Base-by-base conservation (phyloP, 2,888 invertebrate species). In the Plutella xylostella region DNA sequence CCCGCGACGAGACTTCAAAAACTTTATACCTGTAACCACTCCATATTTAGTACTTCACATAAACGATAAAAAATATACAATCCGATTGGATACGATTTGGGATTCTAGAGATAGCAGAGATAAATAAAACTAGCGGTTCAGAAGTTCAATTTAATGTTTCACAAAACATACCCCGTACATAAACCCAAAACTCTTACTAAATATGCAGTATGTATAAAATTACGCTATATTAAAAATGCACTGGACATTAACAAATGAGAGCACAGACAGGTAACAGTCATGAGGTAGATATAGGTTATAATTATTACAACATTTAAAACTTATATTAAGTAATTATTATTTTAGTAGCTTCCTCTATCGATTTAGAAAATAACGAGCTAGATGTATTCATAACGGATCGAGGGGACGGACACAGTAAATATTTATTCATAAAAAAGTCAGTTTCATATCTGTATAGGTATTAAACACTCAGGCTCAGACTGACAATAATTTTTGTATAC, bases 121-220 rank as follows among this genome's bases (percentile, higher is more conserved):
- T 17, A 72, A 82, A 77, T 76, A 51, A 83, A 79, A 83, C 79
- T 21, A 73, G 56, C 79, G 76, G 60, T 80, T 78, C 68, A 76
- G 80, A 83, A 80, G 79, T 82, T 82, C 82, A 80, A 76, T 82
- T 75, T 83, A 80, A 75, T 80, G 74, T 75, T 77, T 72, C 80
- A 83, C 80, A 82, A 80, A 78, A 83, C 75, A 71, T 78, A 77
- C 74, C 79, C 80, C 72, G 65, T 76, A 79, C 71, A 79, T 67
- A 65, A 82, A 80, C 74, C 65, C 67, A 74, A 67, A 71, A 74
- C 68, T 68, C 74, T 70, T 79, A 79, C 60, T 53, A 72, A 70
- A 75, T 64, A 17, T 72, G 68, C 76, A 75, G 74, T 78, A 78
- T 70, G 75, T 78, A 78, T 73, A 78, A 77, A 78, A 78, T 79